These are phyloP conservation scores for Ruditapes philippinarum DNA, from an alignment of 1,140 invertebrate genomes.

Conservation along the genomic window DNA sequence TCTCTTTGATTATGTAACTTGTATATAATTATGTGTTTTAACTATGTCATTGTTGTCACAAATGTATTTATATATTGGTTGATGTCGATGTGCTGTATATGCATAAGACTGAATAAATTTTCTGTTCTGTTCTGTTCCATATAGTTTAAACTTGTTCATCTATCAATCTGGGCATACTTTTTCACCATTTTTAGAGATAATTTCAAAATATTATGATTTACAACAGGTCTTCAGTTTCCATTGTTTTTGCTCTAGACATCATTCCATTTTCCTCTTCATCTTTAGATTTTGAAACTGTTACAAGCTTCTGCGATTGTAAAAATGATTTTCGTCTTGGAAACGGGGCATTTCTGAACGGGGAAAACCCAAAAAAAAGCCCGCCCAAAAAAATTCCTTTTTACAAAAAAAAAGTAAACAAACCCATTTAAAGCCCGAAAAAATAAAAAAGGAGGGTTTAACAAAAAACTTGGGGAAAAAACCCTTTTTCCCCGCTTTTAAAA, in stretches of 20 bases:
- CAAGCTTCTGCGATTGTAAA: conserved; percentile 3
- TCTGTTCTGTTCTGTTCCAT: too few species aligned
- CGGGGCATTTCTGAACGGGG: neutral
- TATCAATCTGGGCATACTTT: too few species aligned
- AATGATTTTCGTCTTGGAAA: conserved; percentile 1
- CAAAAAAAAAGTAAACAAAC: conserved; percentile 28
- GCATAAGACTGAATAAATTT: too few species aligned
- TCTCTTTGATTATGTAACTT: too few species aligned
- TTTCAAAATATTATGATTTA: too few species aligned
- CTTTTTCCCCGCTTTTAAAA: neutral
- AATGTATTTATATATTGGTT: too few species aligned
- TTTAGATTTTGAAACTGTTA: neutral
- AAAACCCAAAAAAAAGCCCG: neutral
- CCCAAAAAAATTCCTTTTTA: conserved; percentile 23
- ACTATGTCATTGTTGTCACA: too few species aligned
- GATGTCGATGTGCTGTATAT: too few species aligned
- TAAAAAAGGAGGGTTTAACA: neutral
- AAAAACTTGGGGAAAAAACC: neutral
- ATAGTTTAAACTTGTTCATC: too few species aligned
- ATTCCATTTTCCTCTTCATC: neutral
- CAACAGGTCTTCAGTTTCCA: neutral
- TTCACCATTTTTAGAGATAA: too few species aligned
- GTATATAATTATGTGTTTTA: too few species aligned
- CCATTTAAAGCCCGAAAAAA: conserved; percentile 26
- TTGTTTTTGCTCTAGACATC: neutral